phyloP scores from a whole-genome alignment of 2,888 invertebrate genomes.

The Trichopoda pennipes region DNA sequence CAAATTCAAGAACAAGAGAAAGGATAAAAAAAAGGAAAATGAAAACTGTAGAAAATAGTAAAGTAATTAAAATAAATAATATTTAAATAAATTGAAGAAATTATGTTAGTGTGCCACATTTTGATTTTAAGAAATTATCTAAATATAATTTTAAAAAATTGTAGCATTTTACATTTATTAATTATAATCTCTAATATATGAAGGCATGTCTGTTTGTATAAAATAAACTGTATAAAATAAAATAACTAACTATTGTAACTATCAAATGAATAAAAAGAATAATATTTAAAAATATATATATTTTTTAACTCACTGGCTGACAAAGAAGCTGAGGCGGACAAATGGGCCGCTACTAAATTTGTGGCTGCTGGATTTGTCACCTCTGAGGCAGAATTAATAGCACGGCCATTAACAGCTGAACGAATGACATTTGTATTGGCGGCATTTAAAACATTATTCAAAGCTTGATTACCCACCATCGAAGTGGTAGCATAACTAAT shows the following conservation, averaged over 20 bases:
- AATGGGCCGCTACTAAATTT: conserved; percentile 78
- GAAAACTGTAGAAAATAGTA: conserved; percentile 1
- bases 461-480: conserved; percentile 72
- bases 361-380: conserved; percentile 71
- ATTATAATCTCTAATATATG: too few relatives aligned
- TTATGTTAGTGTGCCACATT: too few relatives aligned
- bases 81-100: neutral
- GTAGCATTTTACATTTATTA: neutral
- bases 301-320: conserved; percentile 85
- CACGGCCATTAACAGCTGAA: conserved; percentile 73
- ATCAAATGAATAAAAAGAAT: neutral
- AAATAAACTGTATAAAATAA: neutral
- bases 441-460: conserved; percentile 67
- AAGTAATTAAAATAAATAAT: neutral
- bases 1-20: neutral
- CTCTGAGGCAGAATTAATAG: conserved; percentile 70
- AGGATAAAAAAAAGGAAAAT: neutral
- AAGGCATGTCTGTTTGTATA: neutral
- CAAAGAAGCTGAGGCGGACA: conserved; percentile 86
- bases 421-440: conserved; percentile 77
- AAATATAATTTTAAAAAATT: conserved; percentile 1
- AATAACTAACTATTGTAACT: too few relatives aligned
- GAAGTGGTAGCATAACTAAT: conserved; percentile 76
- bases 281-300: neutral
- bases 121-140: too few relatives aligned